These are phyloP conservation scores for Masnerella sp. DNA, from an alignment of 2,888 invertebrate species.

Conservation along the genomic window DNA sequence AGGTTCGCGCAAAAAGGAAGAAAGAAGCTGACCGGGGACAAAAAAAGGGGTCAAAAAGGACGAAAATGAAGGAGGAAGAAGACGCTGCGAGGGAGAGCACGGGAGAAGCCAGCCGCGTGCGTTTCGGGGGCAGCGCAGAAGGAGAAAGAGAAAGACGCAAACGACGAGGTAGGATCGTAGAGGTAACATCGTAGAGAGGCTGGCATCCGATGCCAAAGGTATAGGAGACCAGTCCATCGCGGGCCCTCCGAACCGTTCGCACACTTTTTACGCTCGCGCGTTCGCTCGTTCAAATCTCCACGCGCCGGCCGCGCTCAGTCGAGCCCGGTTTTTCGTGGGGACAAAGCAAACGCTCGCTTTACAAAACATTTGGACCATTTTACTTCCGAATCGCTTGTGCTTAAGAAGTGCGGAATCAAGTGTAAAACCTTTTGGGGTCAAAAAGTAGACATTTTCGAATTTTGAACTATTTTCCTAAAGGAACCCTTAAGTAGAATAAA, in stretches of 20 bases:
- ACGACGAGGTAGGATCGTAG: slow-evolving; percentile 72
- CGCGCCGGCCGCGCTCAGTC: slow-evolving; percentile 2
- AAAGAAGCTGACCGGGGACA: slow-evolving; percentile 38
- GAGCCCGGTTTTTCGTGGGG: background rate
- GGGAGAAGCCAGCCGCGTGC: slow-evolving; percentile 45
- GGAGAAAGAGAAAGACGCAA: slow-evolving; percentile 66
- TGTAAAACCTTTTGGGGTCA: too few species aligned
- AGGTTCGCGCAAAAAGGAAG: slow-evolving; percentile 42
- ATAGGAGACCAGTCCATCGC: slow-evolving; percentile 77
- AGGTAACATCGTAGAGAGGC: slow-evolving; percentile 73
- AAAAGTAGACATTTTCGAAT: too few species aligned
- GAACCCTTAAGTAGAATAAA: too few species aligned
- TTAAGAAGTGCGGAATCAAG: too few species aligned
- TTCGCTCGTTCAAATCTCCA: slow-evolving; percentile 52
- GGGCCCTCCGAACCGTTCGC: slow-evolving; percentile 53
- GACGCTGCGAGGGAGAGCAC: slow-evolving; percentile 43
- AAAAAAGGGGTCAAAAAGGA: slow-evolving; percentile 53
- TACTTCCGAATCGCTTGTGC: too few species aligned
- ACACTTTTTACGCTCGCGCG: slow-evolving; percentile 50
- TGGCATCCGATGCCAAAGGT: slow-evolving; percentile 77
- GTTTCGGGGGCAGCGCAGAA: slow-evolving; percentile 52
- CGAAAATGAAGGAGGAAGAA: slow-evolving; percentile 56
- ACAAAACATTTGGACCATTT: too few species aligned
- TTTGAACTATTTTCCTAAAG: too few species aligned
- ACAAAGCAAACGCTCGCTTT: background rate